Conservation (phyloP, 2,888 invertebrate species). For the Thymelicus sylvestris region DNA sequence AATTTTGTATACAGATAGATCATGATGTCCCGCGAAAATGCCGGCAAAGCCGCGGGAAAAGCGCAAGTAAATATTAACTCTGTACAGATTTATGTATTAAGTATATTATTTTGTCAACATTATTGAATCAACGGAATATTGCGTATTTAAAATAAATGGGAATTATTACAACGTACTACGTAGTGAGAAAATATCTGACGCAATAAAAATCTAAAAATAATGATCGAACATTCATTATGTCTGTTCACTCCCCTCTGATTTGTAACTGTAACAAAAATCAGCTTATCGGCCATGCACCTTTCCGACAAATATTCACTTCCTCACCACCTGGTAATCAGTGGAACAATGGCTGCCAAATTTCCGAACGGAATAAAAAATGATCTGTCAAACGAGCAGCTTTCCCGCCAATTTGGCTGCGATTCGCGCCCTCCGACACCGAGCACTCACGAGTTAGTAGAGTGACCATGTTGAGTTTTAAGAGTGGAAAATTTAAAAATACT, state of each 20-base stretch:
- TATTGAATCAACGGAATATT: too few relatives aligned
- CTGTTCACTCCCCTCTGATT: constrained; percentile 26
- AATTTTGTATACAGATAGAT: too few relatives aligned
- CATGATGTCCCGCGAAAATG: too few relatives aligned
- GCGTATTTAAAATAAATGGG: too few relatives aligned
- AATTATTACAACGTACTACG: too few relatives aligned
- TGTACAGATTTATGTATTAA: too few relatives aligned
- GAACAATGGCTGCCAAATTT: constrained; percentile 71
- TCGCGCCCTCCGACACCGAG: constrained; percentile 61
- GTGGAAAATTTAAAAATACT: not conserved
- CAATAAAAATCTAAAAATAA: constrained; percentile 25
- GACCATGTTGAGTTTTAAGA: constrained; percentile 47
- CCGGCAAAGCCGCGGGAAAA: too few relatives aligned
- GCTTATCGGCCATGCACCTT: constrained; percentile 37
- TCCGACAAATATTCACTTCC: constrained; percentile 57
- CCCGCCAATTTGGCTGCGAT: constrained; percentile 76
- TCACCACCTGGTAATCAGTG: constrained; percentile 75
- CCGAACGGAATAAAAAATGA: constrained; percentile 79
- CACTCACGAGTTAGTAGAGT: constrained; percentile 49
- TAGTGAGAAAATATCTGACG: too few relatives aligned
- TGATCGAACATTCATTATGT: constrained; percentile 1
- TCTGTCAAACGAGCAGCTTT: constrained; percentile 76
- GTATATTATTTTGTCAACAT: too few relatives aligned
- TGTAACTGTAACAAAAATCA: constrained; percentile 31
- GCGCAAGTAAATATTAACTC: too few relatives aligned